phyloP scores from a whole-genome alignment of 2,113 vertebrate species.

The Otis tarda region DNA sequence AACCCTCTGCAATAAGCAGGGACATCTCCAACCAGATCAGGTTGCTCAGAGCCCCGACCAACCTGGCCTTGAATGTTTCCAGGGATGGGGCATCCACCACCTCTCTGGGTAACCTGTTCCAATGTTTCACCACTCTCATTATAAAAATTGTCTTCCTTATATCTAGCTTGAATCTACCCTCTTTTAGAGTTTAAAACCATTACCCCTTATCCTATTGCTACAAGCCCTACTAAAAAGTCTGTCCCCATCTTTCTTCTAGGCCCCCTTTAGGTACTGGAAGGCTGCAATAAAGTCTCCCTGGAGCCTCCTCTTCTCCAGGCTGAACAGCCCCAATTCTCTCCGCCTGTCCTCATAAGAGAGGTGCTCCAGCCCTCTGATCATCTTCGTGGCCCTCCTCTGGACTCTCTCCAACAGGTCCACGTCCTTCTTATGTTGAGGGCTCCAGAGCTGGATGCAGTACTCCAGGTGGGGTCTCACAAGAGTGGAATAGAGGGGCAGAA shows the following conservation, averaged over 20 bases:
- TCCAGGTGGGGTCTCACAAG: background rate
- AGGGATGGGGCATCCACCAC: background rate
- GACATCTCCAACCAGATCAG: background rate
- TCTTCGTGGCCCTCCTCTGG: background rate
- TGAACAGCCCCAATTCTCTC: background rate
- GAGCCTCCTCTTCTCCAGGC: background rate
- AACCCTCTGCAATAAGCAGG: background rate
- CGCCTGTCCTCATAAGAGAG: background rate
- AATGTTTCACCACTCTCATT: background rate
- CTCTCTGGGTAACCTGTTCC: background rate
- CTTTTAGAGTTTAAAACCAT: background rate
- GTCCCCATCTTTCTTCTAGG: background rate
- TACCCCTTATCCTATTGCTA: background rate
- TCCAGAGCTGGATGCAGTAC: background rate
- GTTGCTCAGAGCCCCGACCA: background rate
- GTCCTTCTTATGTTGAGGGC: background rate
- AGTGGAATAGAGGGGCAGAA: background rate
- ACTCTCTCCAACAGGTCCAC: rapidly evolving
- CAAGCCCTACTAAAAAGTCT: background rate
- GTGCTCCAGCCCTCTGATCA: background rate
- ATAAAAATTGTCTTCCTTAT: background rate
- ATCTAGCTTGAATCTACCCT: background rate
- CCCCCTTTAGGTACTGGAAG: background rate
- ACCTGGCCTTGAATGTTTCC: background rate
- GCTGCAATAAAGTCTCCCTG: background rate